Evolutionary conservation across 2,113 vertebrate genomes (phyloP).

Genomic region (Aphyosemion australe): DNA sequence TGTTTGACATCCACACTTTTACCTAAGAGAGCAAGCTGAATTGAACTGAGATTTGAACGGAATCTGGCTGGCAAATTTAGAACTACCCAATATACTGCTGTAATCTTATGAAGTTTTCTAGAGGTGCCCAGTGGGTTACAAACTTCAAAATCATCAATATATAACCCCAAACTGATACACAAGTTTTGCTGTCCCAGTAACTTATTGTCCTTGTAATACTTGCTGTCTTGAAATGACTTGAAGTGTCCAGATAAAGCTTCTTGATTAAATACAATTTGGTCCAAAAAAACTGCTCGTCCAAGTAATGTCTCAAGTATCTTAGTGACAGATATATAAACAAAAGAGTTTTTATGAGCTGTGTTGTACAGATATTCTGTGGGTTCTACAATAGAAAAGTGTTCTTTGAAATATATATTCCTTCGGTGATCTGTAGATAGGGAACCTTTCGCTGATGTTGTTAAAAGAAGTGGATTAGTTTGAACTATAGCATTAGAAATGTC

Average conservation of each 20-base stretch:
- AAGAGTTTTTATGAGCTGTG: neutral
- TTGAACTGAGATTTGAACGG: neutral
- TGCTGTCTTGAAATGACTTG: constrained; percentile 4
- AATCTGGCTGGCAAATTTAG: constrained; percentile 36
- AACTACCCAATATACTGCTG: constrained; percentile 38
- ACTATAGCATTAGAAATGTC: neutral
- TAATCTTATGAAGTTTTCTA: constrained; percentile 36
- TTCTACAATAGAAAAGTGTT: constrained; percentile 1
- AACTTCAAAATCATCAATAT: neutral
- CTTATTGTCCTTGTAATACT: neutral
- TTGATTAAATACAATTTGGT: constrained; percentile 6
- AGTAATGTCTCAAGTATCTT: neutral
- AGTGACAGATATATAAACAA: constrained; percentile 2
- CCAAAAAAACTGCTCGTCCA: neutral
- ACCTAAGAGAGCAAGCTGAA: neutral
- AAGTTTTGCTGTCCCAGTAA: too few relatives aligned
- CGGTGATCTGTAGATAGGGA: constrained; percentile 1
- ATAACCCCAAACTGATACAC: too few relatives aligned
- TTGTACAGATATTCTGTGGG: constrained; percentile 13
- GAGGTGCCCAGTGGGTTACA: constrained; percentile 27
- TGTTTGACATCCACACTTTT: neutral
- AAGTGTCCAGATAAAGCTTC: neutral
- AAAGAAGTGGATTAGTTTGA: neutral
- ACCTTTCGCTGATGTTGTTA: constrained; percentile 1
- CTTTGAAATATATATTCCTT: constrained; percentile 7